Evolutionary conservation across 2,797 vertebrate species (phyloP).

Genomic region (Characodon lateralis): DNA sequence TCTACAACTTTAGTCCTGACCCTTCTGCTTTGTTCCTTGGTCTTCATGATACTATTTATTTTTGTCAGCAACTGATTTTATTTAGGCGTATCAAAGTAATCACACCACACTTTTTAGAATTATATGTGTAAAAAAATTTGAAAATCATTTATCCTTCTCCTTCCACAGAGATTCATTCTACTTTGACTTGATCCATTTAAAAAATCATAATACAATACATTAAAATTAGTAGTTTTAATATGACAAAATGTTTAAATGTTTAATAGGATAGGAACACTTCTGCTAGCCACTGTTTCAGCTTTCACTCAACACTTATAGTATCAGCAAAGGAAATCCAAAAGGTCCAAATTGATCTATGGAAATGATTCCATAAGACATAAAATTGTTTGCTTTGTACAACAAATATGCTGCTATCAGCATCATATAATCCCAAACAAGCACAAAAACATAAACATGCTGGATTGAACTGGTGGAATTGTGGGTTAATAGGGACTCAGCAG

Average conservation of each 20-base stretch:
- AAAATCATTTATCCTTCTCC: too few species aligned
- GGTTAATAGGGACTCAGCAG: not conserved
- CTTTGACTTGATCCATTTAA: too few species aligned
- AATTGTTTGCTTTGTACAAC: not conserved
- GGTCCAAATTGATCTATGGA: not conserved
- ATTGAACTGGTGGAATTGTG: not conserved
- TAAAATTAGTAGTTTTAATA: not conserved
- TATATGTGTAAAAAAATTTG: too few species aligned
- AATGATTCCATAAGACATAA: not conserved
- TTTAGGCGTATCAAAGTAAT: too few species aligned
- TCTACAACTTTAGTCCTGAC: too few species aligned
- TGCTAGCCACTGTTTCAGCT: not conserved
- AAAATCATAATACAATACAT: not conserved
- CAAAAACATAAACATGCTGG: not conserved
- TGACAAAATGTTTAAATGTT: not conserved
- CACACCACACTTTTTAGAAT: too few species aligned
- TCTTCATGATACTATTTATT: too few species aligned
- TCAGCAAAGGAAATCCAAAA: not conserved
- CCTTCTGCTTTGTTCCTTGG: too few species aligned
- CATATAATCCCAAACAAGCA: constrained; percentile 73
- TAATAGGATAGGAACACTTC: not conserved
- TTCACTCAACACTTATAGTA: not conserved
- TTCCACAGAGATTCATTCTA: too few species aligned
- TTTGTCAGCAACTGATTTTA: too few species aligned
- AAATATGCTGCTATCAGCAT: constrained; percentile 53